Conservation (phyloP, 2,888 invertebrate species). For the Tineola bisselliella region DNA sequence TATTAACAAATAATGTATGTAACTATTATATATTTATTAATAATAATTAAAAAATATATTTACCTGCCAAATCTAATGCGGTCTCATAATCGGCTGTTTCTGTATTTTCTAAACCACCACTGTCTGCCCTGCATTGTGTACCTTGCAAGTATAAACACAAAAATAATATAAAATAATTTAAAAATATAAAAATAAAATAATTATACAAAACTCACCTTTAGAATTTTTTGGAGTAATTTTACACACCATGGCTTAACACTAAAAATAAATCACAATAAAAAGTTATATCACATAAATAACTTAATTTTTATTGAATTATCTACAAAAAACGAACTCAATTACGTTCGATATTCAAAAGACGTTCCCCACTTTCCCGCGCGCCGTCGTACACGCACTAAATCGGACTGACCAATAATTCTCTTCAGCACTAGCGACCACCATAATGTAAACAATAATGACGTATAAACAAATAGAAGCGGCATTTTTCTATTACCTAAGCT, state of each 20-base stretch:
- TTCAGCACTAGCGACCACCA: neutral
- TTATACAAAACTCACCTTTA: neutral
- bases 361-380: constrained; percentile 17
- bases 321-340: neutral
- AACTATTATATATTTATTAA: too few species aligned
- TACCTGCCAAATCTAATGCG: constrained; percentile 48
- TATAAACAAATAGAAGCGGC: neutral
- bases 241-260: constrained; percentile 38
- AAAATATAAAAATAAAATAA: neutral
- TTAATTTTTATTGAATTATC: too few species aligned
- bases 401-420: constrained; percentile 13
- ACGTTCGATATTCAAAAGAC: constrained; percentile 18
- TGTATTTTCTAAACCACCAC: constrained; percentile 14
- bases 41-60: too few species aligned
- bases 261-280: constrained; percentile 14
- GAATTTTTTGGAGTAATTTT: constrained; percentile 38
- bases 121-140: constrained; percentile 21
- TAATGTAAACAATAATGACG: neutral
- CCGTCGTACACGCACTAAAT: constrained; percentile 14
- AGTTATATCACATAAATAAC: neutral
- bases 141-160: constrained; percentile 9
- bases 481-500: neutral
- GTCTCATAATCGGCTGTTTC: constrained; percentile 53
- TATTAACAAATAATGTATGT: too few species aligned
- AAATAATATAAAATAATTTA: neutral